Evolutionary conservation across 1,140 invertebrate species (phyloP).

Genomic region (roundworm (Caenorhabditis elegans)): DNA sequence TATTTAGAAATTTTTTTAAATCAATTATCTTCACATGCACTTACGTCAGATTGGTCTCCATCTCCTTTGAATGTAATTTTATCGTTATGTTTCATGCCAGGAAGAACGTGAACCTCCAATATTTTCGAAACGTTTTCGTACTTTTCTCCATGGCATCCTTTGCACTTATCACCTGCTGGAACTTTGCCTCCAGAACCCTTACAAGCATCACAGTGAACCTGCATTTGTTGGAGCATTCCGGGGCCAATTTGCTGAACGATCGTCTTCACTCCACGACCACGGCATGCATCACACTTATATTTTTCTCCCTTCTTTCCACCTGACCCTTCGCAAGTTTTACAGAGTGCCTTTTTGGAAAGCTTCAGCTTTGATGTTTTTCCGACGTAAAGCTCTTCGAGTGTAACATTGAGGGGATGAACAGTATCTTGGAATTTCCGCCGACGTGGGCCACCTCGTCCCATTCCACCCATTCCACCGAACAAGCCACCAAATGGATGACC

Average conservation of each 20-base stretch:
- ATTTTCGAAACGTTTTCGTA: conserved; percentile 70
- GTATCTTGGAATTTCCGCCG: conserved; percentile 62
- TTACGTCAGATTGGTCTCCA: conserved; percentile 69
- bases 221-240: conserved; percentile 72
- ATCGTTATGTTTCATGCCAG: conserved; percentile 71
- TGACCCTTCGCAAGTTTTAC: conserved; percentile 69
- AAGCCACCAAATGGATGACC: conserved; percentile 42
- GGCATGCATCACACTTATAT: conserved; percentile 64
- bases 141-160: conserved; percentile 74
- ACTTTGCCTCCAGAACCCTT: conserved; percentile 73
- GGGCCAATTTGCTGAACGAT: conserved; percentile 68
- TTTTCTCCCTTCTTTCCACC: conserved; percentile 66
- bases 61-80: conserved; percentile 68
- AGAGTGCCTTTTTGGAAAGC: conserved; percentile 68
- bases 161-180: conserved; percentile 78
- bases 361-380: conserved; percentile 69
- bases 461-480: conserved; percentile 47
- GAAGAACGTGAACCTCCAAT: conserved; percentile 72
- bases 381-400: conserved; percentile 69
- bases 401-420: conserved; percentile 65
- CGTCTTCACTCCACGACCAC: conserved; percentile 68
- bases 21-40: neutral
- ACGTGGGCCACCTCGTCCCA: conserved; percentile 19
- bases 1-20: neutral
- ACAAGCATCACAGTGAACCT: conserved; percentile 67